These are phyloP conservation scores for Hippasteria phrygiana DNA, from an alignment of 53 echinoderm and acorn worm species.

Conservation along the genomic window DNA sequence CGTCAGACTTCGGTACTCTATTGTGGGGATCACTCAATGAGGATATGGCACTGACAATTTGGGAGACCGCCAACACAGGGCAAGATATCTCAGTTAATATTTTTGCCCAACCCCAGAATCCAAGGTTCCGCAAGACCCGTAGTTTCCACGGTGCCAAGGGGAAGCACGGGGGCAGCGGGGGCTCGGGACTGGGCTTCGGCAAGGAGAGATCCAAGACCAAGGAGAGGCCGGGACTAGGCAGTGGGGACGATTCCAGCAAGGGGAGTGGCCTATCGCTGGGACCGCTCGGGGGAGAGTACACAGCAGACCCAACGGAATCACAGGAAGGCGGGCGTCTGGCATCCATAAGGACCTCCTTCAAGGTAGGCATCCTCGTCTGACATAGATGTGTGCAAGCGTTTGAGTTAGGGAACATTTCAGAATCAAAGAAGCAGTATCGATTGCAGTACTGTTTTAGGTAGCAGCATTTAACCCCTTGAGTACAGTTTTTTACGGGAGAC, in stretches of 20 bases:
- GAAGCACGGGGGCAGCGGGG: conserved; percentile 73
- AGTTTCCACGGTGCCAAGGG: conserved; percentile 77
- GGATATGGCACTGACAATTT: too few species aligned
- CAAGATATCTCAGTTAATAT: too few species aligned
- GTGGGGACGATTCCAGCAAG: conserved; percentile 6
- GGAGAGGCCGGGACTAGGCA: conserved; percentile 90
- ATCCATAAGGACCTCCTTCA: conserved; percentile 87
- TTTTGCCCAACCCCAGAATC: conserved; percentile 69
- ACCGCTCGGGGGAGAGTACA: conserved; percentile 35
- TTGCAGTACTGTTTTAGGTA: too few species aligned
- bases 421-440: too few species aligned
- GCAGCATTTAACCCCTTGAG: too few species aligned
- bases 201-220: conserved; percentile 25
- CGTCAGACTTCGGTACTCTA: too few species aligned
- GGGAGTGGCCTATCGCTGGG: conserved; percentile 20
- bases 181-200: conserved; percentile 80
- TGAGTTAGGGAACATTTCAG: too few species aligned
- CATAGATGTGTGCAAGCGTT: too few species aligned
- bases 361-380: too few species aligned
- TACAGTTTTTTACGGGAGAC: too few species aligned
- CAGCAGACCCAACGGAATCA: conserved; percentile 56
- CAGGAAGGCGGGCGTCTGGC: conserved; percentile 82
- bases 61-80: too few species aligned
- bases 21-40: too few species aligned
- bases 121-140: conserved; percentile 84